A percentile compares a stretch with the other conserved stretches of the same genome.
Conservation (phyloP, 2,113 vertebrate species). For the Stictonetta naevosa region DNA sequence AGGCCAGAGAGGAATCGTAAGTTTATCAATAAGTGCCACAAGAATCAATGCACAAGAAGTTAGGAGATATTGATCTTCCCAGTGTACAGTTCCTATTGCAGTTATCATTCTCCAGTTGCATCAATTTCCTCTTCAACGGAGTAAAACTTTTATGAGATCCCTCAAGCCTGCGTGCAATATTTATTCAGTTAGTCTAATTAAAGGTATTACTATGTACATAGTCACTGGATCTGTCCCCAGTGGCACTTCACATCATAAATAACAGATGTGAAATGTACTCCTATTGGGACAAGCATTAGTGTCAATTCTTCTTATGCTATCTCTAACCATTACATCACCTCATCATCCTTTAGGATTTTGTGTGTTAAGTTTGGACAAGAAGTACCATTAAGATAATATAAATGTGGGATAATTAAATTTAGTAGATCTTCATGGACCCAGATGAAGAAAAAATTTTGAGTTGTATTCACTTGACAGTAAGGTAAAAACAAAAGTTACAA, state of each 20-base stretch:
- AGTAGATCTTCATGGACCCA: background rate
- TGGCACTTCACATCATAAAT: slow-evolving; percentile 17
- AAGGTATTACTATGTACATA: slow-evolving; percentile 23
- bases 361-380: background rate
- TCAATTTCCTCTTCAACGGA: background rate
- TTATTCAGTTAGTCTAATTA: slow-evolving; percentile 57
- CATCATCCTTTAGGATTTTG: background rate
- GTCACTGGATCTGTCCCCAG: slow-evolving; percentile 2
- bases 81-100: background rate
- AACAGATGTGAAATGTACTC: slow-evolving; percentile 7
- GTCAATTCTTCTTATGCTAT: background rate
- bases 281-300: background rate
- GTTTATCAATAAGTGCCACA: background rate
- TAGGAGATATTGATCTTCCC: background rate
- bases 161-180: background rate
- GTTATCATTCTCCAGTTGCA: background rate
- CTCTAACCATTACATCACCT: background rate
- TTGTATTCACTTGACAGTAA: background rate
- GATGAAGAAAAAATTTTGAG: background rate
- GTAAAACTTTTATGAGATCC: slow-evolving; percentile 19
- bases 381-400: background rate
- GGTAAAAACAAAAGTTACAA: background rate
- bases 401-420: background rate
- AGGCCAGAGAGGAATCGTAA: background rate
- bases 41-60: background rate